Evolutionary conservation across 1,140 invertebrate genomes (phyloP), one percentile per base, ranked within the genome.

Genomic region (Gryon sp.): DNA sequence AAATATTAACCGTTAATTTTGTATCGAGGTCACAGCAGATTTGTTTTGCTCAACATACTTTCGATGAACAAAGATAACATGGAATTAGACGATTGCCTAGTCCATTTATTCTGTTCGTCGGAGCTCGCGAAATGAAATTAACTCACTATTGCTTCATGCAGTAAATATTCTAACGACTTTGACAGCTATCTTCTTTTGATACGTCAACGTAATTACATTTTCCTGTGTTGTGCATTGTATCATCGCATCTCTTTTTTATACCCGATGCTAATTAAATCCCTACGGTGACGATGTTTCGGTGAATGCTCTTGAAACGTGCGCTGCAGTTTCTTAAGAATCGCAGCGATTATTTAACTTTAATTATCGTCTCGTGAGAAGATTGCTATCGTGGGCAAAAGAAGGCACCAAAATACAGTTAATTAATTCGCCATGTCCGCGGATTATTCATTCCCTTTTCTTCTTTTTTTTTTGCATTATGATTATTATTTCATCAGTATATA

Each of bases 331-430:
- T 40, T 46, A 72, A 72, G 75, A 78, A 62, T 45, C 36, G 40
- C 57, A 40, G 32, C 14, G 65, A 78, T 78, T 66, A 78, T 78
- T 72, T 73, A 72, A 73, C 48, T 78, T 68, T 78, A 78, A 73
- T 73, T 78, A 60, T 72, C 46, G 55, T 77, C 68, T 34, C 75
- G 68, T 77, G 75, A 77, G 75, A 77, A 77, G 66, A 72, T 77
- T 26, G 6, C 43, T 77, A 77, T 77, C 75, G 14, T 2, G 43
- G 32, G 53, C 34, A 26, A 32, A n/a, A 18, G 22, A 19, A 65
- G 62, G 20, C 52, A 48, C 41, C 63, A 32, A 50, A 30, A 68
- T 38, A 65, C 41, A 45, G 11, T 65, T 59, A 74, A 74, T 74
- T 74, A 74, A 66, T 73, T 59, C 20, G 16, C 26, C 8, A n/a